phyloP scores from a whole-genome alignment of 2,888 invertebrate species.

The Lathronympha strigana region DNA sequence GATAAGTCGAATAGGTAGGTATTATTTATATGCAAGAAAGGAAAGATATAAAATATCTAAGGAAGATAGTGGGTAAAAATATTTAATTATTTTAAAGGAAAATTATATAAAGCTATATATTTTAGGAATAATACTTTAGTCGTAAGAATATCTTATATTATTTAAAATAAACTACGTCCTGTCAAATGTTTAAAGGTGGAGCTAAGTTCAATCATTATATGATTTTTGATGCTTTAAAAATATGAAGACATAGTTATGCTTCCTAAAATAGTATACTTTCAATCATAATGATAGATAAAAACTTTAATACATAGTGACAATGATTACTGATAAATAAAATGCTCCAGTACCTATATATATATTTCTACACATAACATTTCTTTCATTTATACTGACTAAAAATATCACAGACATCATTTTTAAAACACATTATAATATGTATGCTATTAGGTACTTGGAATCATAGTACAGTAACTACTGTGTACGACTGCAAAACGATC shows the following conservation, averaged over 20 bases:
- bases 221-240: conserved; percentile 9
- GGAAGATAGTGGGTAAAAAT: not conserved
- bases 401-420: conserved; percentile 40
- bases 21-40: no score
- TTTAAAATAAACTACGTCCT: conserved; percentile 4
- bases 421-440: conserved; percentile 27
- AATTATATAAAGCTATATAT: conserved; percentile 4
- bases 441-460: conserved; percentile 15
- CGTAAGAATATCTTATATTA: not conserved
- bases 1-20: no score
- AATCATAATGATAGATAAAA: not conserved
- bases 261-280: conserved; percentile 1
- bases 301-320: not conserved
- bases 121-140: conserved; percentile 22
- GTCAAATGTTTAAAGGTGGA: not conserved
- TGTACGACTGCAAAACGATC: not conserved
- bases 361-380: conserved; percentile 16
- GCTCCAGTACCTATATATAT: conserved; percentile 20
- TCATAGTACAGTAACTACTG: not conserved
- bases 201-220: not conserved
- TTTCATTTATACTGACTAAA: conserved; percentile 36
- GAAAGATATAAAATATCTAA: no score
- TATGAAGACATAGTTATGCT: not conserved
- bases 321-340: conserved; percentile 1
- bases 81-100: not conserved